A percentile compares a stretch with the other conserved stretches of the same genome.
Conservation (phyloP, 2,888 invertebrate genomes). For the Omphaloscelis lunosa region DNA sequence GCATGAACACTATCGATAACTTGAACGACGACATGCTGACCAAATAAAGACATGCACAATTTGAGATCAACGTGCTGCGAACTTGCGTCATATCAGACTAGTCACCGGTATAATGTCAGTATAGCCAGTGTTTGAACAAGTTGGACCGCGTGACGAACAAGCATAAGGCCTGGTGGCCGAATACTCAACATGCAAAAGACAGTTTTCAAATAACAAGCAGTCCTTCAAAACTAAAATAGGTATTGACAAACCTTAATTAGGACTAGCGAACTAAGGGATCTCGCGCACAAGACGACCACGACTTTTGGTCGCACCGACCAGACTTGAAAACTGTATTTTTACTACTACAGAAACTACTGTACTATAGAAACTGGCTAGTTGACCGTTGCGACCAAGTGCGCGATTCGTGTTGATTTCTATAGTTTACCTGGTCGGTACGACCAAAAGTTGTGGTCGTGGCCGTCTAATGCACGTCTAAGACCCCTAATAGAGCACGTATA, state of each 20-base stretch:
- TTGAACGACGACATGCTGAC: constrained; percentile 14
- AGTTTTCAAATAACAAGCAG: background rate
- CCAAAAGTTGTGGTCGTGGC: too few relatives aligned
- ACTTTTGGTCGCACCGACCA: too few relatives aligned
- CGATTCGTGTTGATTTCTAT: too few relatives aligned
- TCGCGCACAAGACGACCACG: too few relatives aligned
- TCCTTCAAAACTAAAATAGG: background rate
- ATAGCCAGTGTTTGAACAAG: constrained; percentile 12
- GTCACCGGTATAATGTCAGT: background rate
- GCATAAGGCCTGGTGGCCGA: background rate
- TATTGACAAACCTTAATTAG: background rate
- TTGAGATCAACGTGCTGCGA: constrained; percentile 4
- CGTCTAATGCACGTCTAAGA: too few relatives aligned
- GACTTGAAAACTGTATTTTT: too few relatives aligned
- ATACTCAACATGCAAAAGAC: background rate
- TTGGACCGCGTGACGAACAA: constrained; percentile 4
- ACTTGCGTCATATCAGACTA: background rate
- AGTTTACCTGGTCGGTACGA: too few relatives aligned
- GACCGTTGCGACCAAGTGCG: too few relatives aligned
- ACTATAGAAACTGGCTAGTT: too few relatives aligned
- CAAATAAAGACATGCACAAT: constrained; percentile 8
- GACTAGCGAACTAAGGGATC: background rate
- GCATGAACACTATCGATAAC: background rate
- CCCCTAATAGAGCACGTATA: background rate
- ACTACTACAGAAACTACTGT: too few relatives aligned